Evolutionary conservation across 2,888 invertebrate genomes (phyloP).

Genomic region (Drosophila tanythrix): DNA sequence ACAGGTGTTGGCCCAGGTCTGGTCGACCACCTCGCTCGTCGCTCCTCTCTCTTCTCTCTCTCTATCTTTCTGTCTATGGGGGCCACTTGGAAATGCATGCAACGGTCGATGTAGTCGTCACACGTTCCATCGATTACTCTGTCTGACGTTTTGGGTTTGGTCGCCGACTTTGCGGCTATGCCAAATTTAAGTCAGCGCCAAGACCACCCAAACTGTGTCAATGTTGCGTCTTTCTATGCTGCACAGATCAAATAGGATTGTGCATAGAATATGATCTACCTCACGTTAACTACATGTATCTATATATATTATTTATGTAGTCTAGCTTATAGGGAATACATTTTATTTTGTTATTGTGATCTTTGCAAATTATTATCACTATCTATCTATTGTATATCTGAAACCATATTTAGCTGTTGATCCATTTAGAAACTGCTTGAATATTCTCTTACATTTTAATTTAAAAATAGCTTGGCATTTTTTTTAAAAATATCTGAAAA

Average conservation of each 20-base stretch:
- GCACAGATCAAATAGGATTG: constrained; percentile 18
- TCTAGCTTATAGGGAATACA: background rate
- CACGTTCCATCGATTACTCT: constrained; percentile 77
- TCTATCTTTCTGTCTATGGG: background rate
- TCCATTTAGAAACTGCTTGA: background rate
- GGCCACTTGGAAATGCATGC: constrained; percentile 46
- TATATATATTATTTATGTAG: background rate
- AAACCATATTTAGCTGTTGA: background rate
- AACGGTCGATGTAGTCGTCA: constrained; percentile 33
- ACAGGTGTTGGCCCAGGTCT: constrained; percentile 57
- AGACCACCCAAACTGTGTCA: constrained; percentile 82
- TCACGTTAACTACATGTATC: background rate
- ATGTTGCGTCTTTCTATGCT: constrained; percentile 58
- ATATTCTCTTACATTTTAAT: background rate
- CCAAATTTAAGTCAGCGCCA: constrained; percentile 69
- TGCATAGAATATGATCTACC: constrained; percentile 13
- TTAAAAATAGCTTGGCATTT: background rate
- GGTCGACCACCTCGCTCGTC: background rate
- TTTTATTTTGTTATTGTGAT: background rate
- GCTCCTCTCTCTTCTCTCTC: background rate
- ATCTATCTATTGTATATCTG: background rate
- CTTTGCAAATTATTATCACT: background rate
- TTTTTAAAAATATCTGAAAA: background rate
- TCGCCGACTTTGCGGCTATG: constrained; percentile 46
- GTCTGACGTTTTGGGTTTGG: constrained; percentile 48